These are phyloP conservation scores for Sylvietta virens DNA, from an alignment of 2,113 vertebrate genomes.

Conservation along the genomic window DNA sequence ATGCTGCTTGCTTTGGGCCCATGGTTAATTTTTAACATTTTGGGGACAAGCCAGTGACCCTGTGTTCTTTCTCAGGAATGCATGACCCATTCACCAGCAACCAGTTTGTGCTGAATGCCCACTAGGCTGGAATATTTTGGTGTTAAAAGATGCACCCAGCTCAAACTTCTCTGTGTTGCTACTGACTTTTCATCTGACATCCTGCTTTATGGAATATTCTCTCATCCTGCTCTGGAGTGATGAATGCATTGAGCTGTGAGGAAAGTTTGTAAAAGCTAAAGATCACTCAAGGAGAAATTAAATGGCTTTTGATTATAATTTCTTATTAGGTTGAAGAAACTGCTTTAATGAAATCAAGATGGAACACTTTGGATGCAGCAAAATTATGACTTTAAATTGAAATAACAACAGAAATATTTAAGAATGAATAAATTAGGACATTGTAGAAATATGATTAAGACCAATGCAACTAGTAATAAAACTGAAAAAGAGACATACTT, in stretches of 20 bases:
- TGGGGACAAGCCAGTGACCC: neutral
- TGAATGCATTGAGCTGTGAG: neutral
- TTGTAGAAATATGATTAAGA: neutral
- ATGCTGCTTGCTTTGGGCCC: neutral
- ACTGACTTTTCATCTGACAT: neutral
- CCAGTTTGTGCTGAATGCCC: neutral
- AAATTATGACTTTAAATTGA: neutral
- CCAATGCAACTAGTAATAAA: neutral
- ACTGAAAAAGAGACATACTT: neutral
- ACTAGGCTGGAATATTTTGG: neutral
- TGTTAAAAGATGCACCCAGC: neutral
- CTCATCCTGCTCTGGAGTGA: neutral
- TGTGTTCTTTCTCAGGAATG: conserved; percentile 16
- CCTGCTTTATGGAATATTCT: neutral
- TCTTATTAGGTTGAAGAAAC: neutral
- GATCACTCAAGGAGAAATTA: neutral
- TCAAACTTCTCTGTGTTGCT: neutral
- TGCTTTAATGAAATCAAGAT: conserved; percentile 14
- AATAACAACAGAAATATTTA: neutral
- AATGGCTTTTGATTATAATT: neutral
- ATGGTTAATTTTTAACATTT: conserved; percentile 33
- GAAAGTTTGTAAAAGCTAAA: neutral
- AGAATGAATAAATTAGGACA: neutral
- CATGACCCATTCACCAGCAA: neutral
- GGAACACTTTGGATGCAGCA: neutral